Evolutionary conservation across 2,113 vertebrate genomes (phyloP).

Genomic region (Leptobrachium ailaonicum): DNA sequence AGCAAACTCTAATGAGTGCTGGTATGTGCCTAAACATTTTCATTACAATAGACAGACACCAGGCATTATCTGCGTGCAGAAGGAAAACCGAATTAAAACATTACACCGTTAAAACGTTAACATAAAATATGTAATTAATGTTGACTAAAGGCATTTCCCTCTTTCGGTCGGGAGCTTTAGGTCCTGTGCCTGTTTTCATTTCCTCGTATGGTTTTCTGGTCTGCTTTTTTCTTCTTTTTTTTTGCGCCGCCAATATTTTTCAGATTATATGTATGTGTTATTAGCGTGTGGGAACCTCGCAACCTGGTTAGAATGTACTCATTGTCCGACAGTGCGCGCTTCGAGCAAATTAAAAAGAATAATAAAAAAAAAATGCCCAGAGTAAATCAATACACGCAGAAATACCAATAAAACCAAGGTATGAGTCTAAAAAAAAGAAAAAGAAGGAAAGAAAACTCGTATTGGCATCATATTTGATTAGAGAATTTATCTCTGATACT

Average conservation of each 20-base stretch:
- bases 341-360: not conserved
- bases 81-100: conserved; percentile 31
- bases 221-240: not conserved
- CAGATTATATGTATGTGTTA: conserved; percentile 37
- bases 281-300: conserved; percentile 29
- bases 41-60: conserved; percentile 39
- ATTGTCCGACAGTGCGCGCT: conserved; percentile 25
- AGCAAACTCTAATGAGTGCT: conserved; percentile 21
- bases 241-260: conserved; percentile 31
- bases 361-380: conserved; percentile 2
- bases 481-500: conserved; percentile 19
- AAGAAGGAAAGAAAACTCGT: conserved; percentile 9
- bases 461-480: conserved; percentile 29
- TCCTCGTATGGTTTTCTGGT: conserved; percentile 34
- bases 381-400: conserved; percentile 32
- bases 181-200: conserved; percentile 29
- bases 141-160: conserved; percentile 21
- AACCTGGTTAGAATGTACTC: conserved; percentile 12
- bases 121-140: conserved; percentile 5
- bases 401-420: conserved; percentile 35
- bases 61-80: conserved; percentile 23
- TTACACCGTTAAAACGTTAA: conserved; percentile 33
- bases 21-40: conserved; percentile 15
- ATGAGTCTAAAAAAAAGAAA: not conserved
- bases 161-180: conserved; percentile 14